These are phyloP conservation scores for Anthoscopus minutus DNA, from an alignment of 2,113 vertebrate genomes.

Conservation along the genomic window DNA sequence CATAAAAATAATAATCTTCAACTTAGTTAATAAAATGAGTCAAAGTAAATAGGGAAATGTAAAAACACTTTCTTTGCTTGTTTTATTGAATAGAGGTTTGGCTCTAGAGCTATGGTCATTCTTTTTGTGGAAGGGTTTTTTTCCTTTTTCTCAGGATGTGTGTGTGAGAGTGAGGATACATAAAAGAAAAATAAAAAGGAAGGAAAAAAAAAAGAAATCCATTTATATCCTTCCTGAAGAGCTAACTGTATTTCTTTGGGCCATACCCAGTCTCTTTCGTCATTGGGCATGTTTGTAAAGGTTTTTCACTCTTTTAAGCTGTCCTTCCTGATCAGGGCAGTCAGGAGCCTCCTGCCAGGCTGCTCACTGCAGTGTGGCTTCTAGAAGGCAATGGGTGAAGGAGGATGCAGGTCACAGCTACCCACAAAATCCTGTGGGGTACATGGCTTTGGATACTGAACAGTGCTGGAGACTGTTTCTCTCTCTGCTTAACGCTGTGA, in stretches of 20 bases:
- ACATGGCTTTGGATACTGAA: not conserved
- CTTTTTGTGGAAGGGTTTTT: not conserved
- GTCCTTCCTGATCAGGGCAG: not conserved
- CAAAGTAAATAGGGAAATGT: conserved; percentile 65
- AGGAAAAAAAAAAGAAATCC: not conserved
- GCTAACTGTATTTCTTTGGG: not conserved
- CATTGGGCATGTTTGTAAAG: not conserved
- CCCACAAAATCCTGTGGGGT: not conserved
- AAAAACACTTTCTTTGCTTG: conserved; percentile 30
- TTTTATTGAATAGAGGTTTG: conserved; percentile 16
- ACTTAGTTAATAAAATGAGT: conserved; percentile 59
- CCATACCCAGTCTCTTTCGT: not conserved
- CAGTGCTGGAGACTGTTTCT: not conserved
- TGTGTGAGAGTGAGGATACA: not conserved
- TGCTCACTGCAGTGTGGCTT: fast-evolving
- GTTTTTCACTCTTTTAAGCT: not conserved
- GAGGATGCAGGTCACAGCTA: not conserved
- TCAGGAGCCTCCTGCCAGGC: not conserved
- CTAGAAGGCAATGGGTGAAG: not conserved
- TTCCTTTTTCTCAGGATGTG: not conserved
- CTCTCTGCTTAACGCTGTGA: not conserved
- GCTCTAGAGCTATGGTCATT: not conserved
- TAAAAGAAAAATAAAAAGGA: not conserved
- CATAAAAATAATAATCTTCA: conserved; percentile 53
- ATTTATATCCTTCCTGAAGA: not conserved